Evolutionary conservation across 2,797 vertebrate species (phyloP).

Genomic region (Coccyzus lansbergi): DNA sequence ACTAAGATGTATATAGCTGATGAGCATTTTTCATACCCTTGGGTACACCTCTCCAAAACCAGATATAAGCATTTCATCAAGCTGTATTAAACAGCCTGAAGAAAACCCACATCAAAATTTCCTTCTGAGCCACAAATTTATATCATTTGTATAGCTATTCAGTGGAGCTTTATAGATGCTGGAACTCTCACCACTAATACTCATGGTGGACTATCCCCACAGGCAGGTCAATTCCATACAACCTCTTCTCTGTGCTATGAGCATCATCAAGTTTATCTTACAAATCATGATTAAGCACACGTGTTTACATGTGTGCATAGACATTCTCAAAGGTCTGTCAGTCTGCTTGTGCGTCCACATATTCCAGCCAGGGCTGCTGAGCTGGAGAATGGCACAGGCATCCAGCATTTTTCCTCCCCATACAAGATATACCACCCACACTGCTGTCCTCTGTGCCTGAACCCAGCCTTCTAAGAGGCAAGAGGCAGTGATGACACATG

Average conservation of each 20-base stretch:
- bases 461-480: background rate
- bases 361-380: background rate
- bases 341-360: rapidly evolving
- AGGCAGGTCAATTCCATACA: background rate
- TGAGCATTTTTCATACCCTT: background rate
- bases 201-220: no score
- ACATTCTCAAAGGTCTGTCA: background rate
- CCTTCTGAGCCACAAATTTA: background rate
- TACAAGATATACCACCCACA: background rate
- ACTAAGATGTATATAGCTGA: background rate
- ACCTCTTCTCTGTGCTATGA: background rate
- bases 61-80: background rate
- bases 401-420: background rate
- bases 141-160: background rate
- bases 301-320: rapidly evolving
- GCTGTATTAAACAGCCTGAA: background rate
- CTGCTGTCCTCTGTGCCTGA: background rate
- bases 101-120: background rate
- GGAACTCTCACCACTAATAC: background rate
- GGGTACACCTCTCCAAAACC: background rate
- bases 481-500: background rate
- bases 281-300: background rate
- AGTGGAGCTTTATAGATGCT: background rate
- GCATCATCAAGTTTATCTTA: no score
- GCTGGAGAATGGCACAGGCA: background rate